Base-by-base conservation (phyloP, 2,797 vertebrate species). In the Oreochromis grahami region DNA sequence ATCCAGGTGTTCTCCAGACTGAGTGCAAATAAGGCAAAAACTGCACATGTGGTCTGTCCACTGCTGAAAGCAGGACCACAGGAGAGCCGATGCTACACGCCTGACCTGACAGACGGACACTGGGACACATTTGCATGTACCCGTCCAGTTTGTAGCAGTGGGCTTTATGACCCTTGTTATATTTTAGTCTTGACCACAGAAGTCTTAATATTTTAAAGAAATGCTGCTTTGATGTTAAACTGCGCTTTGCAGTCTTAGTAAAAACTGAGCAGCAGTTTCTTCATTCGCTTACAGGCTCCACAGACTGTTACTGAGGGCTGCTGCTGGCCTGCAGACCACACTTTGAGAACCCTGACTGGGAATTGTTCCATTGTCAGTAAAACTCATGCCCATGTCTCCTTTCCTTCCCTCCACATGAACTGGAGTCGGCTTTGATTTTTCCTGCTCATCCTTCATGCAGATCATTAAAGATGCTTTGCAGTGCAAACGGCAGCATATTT, bases 351-450 rank as follows among this genome's bases (percentile, higher is more conserved):
- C 8, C 50, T 52, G 50, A 52, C 63, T 68, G 60, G 41, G 19
- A 21, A 38, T 8, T 1, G n/a, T 65, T 21, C 1, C 34, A 21
- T 6, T 0, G 0, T 68, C 63, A 53, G 5, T 53, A 11, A 52
- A 53, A 24, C 5, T 21, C 21, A n/a, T 7, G 3, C 3, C 11
- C 14, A 7, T 6, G n/a, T 15, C 65, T 26, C 65, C 65, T 11
- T 41, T 38, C 36, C 68, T 0, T 48, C 24, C 43, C 24, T 48
- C 2, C 68, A 19, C 4, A 0, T 4, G 13, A 72, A 29, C 41
- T 48, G 14, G 11, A 0, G 0, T 65, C 19, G 0, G 34, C 11
- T 15, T 24, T 68, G n/a, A 68, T 43, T 0, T 68, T 24, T 41
- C 13, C 36, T 68, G 38, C 19, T 24, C 13, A 0, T 38, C 36